Evolutionary conservation across 2,888 invertebrate genomes (phyloP), one percentile per base, ranked within the genome.

Genomic region (Pharmacophagus antenor): DNA sequence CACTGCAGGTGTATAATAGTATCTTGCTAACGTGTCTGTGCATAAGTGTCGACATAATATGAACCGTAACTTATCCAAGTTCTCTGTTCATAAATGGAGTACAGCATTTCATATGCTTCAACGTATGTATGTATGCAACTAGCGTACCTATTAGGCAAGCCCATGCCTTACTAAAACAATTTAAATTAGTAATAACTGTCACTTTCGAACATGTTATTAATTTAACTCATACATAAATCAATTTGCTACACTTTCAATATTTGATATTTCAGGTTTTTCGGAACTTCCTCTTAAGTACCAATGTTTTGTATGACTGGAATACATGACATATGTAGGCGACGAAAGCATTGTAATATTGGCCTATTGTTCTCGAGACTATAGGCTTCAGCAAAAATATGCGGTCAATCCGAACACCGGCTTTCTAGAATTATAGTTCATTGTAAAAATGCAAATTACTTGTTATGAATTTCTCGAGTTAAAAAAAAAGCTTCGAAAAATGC

Each of bases 281-380:
- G 42, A 4, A 0, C 12, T 41, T 41, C n/a, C 17, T 21, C 20
- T 46, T 21, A 12, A 5, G 22, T 20, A 63, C n/a, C n/a, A n/a
- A n/a, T 70, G 67, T 66, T 37, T 37, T 37, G 37, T 66, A 67
- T 63, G 70, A 75, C 76, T 78, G 80, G 76, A 79, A 79, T 79
- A 47, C 42, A 53, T 54, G 52, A 52, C 41, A 42, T 49, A 54
- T 59, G 54, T 22, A 17, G 31, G 27, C 44, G 22, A 25, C 50
- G 21, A 25, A 37, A 52, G 41, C 56, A 47, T 56, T 61, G 50
- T 56, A 22, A 31, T 46, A 6, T 22, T 41, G 44, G 20, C n/a
- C 56, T 23, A 57, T 61, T 61, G 53, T 61, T 49, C 22, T 42
- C 41, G n/a, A 5, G 41, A 23, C 20, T 18, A 41, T n/a, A 22